Percentiles rank a stretch among this genome's conserved stretches.
Conservation (phyloP, 2,113 vertebrate genomes). For the Alligator sinensis region DNA sequence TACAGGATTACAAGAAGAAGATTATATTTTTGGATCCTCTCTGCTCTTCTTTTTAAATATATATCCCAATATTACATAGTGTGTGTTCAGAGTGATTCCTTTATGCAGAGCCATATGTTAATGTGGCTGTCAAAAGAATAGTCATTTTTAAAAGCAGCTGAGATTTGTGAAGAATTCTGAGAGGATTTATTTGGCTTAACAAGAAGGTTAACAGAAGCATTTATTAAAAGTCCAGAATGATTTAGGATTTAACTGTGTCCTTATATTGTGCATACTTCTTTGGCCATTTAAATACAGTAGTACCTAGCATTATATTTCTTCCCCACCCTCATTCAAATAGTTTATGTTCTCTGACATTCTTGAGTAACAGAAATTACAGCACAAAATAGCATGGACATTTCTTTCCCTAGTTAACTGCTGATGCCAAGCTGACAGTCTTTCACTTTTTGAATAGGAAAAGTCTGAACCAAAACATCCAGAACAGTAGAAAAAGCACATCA, state of each 20-base stretch:
- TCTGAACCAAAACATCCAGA: conserved; percentile 21
- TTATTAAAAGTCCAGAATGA: conserved; percentile 45
- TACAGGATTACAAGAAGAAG: conserved; percentile 56
- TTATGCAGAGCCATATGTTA: conserved; percentile 25
- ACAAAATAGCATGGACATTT: conserved; percentile 10
- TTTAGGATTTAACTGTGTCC: neutral
- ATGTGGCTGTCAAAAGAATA: conserved; percentile 43
- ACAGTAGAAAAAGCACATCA: neutral
- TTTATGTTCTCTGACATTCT: conserved; percentile 18
- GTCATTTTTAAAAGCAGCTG: conserved; percentile 9
- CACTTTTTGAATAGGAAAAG: neutral
- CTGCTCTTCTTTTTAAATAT: conserved; percentile 4
- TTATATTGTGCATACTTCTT: neutral
- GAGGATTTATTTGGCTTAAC: conserved; percentile 44
- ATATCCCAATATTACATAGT: conserved; percentile 23
- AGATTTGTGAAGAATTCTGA: conserved; percentile 34
- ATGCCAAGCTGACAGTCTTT: neutral
- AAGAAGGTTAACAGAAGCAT: conserved; percentile 1
- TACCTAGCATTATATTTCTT: conserved; percentile 14
- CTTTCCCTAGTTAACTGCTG: neutral
- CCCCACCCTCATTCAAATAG: neutral
- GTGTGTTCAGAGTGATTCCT: conserved; percentile 25
- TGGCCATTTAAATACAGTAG: neutral
- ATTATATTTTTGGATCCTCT: conserved; percentile 29
- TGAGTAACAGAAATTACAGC: conserved; percentile 45